phyloP scores from a whole-genome alignment of 2,113 vertebrate genomes.

The Tachuris rubrigastra region DNA sequence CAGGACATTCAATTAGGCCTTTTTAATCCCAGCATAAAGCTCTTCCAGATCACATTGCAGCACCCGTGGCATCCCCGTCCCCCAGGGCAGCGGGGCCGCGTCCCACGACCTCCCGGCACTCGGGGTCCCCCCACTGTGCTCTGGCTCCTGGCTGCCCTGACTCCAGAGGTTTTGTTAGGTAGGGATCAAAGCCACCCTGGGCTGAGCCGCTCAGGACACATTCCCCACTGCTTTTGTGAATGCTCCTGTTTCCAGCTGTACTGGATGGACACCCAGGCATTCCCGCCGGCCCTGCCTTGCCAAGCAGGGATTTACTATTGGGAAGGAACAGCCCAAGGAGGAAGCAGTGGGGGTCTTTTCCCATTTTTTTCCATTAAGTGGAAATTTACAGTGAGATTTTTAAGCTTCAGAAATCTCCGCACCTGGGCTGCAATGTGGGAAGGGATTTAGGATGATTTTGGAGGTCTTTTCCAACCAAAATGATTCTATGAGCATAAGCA shows the following conservation, averaged over 20 bases:
- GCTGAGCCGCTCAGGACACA: neutral
- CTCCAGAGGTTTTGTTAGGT: neutral
- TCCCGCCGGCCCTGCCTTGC: neutral
- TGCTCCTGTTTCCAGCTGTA: neutral
- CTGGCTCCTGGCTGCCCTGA: neutral
- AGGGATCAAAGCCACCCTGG: neutral
- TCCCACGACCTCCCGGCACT: accelerated
- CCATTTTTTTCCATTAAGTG: neutral
- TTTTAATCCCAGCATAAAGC: neutral
- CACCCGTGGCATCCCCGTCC: accelerated
- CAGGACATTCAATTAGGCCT: neutral
- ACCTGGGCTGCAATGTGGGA: neutral
- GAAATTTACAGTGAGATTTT: neutral
- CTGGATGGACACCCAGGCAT: neutral
- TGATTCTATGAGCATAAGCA: neutral
- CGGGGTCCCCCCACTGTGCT: accelerated
- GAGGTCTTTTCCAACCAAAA: neutral
- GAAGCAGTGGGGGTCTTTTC: neutral
- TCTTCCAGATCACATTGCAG: accelerated
- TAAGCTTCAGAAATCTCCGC: neutral
- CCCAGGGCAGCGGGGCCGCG: neutral
- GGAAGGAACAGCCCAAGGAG: neutral
- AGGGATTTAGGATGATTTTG: neutral
- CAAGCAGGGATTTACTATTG: neutral
- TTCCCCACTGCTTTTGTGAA: neutral